phyloP scores from a whole-genome alignment of 2,888 invertebrate genomes.

The Dolichomitus sp. region DNA sequence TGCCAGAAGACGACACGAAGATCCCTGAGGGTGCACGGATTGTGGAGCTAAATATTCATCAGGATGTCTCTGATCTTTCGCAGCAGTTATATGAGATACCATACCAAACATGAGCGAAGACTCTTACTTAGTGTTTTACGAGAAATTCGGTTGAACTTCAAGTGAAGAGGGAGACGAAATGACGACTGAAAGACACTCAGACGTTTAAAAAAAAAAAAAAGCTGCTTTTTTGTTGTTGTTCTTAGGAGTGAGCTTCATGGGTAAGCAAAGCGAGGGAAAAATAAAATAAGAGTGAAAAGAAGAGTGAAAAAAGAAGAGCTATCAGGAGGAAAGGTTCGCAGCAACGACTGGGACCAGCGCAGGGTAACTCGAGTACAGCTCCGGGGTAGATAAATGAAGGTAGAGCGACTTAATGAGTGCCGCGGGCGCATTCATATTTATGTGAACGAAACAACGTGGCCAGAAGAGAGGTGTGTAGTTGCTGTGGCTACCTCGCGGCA shows the following conservation, averaged over 20 bases:
- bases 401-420: constrained; percentile 82
- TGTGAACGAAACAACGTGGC: constrained; percentile 73
- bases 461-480: constrained; percentile 60
- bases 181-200: constrained; percentile 21
- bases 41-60: constrained; percentile 75
- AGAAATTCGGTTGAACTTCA: constrained; percentile 36
- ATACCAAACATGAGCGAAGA: neutral
- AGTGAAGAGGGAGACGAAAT: neutral
- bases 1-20: constrained; percentile 43
- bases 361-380: constrained; percentile 34
- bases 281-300: constrained; percentile 17
- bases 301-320: constrained; percentile 39
- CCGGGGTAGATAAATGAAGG: constrained; percentile 80
- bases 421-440: constrained; percentile 82
- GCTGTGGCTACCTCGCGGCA: constrained; percentile 53
- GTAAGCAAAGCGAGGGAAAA: constrained; percentile 26
- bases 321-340: constrained; percentile 59
- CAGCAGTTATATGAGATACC: constrained; percentile 11
- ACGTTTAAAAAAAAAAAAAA: constrained; percentile 17
- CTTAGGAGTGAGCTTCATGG: constrained; percentile 12
- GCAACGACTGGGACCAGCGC: constrained; percentile 60
- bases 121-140: constrained; percentile 22
- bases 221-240: constrained; percentile 6
- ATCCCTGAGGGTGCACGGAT: constrained; percentile 59
- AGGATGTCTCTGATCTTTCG: constrained; percentile 61